phyloP scores from a whole-genome alignment of 2,888 invertebrate genomes.

The Ectemnius lituratus region DNA sequence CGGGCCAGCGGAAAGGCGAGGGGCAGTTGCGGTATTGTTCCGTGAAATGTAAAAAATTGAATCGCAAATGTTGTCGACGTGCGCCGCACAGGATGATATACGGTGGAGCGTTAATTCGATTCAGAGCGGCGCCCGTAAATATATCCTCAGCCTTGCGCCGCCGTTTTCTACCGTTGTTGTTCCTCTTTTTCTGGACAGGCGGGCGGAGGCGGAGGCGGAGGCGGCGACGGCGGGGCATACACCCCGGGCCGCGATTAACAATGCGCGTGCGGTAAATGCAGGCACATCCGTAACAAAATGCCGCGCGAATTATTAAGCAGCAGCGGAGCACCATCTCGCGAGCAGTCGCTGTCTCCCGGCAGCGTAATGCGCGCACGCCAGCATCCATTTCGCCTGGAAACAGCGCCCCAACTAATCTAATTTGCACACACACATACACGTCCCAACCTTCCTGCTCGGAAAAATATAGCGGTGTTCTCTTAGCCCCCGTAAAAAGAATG shows the following conservation, averaged over 20 bases:
- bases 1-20: neutral
- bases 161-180: no score
- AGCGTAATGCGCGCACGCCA: neutral
- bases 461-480: no score
- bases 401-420: neutral
- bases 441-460: no score
- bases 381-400: constrained; percentile 3
- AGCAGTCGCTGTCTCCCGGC: constrained; percentile 8
- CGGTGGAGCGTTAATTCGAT: constrained; percentile 52
- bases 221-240: neutral
- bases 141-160: constrained; percentile 32
- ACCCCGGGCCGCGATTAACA: constrained; percentile 51
- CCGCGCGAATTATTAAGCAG: constrained; percentile 52
- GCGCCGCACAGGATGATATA: constrained; percentile 54
- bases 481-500: no score
- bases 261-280: constrained; percentile 46
- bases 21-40: constrained; percentile 38
- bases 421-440: no score
- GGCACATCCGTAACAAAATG: constrained; percentile 45
- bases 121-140: constrained; percentile 49
- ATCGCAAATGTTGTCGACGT: constrained; percentile 58
- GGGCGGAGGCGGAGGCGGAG: no score
- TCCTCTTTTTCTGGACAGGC: no score
- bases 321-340: constrained; percentile 20
- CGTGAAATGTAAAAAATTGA: constrained; percentile 53